Percentiles rank a stretch among this genome's conserved stretches.
These are phyloP conservation scores for Umimayanthus chanpuru DNA, from an alignment of 92 coral and sea anemone species.

Conservation along the genomic window DNA sequence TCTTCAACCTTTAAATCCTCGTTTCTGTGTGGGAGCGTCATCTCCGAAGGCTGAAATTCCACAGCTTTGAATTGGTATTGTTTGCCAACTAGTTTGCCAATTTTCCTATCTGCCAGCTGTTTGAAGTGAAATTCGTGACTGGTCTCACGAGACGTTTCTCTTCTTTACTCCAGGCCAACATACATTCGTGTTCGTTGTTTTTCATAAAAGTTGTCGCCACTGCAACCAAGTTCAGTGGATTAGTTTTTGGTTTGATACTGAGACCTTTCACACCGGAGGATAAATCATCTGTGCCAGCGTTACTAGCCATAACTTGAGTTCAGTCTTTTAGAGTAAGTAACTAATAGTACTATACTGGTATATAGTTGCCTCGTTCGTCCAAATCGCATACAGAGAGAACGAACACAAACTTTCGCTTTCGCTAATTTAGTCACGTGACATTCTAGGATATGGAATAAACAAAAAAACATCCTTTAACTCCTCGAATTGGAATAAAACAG, in stretches of 20 bases:
- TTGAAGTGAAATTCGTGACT: not conserved
- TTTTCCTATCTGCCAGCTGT: not conserved
- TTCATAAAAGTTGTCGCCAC: constrained; percentile 7
- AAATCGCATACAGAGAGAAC: too few relatives aligned
- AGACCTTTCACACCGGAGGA: too few relatives aligned
- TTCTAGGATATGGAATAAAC: too few relatives aligned
- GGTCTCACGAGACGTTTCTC: not conserved
- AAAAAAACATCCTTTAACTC: too few relatives aligned
- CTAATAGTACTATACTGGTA: too few relatives aligned
- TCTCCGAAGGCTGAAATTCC: not conserved
- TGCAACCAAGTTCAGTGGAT: not conserved
- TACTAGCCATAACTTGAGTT: too few relatives aligned
- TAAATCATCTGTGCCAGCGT: too few relatives aligned
- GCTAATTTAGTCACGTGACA: too few relatives aligned
- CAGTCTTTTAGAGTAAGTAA: too few relatives aligned
- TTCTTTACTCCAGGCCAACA: not conserved
- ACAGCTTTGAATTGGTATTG: not conserved
- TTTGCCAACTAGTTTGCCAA: not conserved
- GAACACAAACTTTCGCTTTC: too few relatives aligned
- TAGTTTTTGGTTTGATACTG: not conserved
- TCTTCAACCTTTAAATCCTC: not conserved
- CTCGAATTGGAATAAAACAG: too few relatives aligned
- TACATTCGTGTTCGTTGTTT: not conserved
- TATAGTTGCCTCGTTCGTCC: too few relatives aligned
- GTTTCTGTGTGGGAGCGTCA: not conserved